Conservation (phyloP, 2,888 invertebrate species). For the Folsomia candida region DNA sequence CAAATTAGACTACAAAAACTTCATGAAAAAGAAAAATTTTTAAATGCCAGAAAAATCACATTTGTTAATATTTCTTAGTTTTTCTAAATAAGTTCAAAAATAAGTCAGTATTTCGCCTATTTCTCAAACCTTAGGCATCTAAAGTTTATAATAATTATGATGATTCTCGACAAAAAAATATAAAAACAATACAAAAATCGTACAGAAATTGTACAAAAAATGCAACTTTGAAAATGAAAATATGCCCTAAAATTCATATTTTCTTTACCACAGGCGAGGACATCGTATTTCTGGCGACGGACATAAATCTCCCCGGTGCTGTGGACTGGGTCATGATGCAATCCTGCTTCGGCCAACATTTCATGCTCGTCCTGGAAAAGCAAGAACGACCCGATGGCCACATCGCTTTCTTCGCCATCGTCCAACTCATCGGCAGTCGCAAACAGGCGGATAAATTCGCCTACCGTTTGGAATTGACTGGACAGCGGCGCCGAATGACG, state of each 20-base stretch:
- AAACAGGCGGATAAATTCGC: slow-evolving; percentile 99
- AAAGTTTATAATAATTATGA: too few species aligned
- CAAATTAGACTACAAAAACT: too few species aligned
- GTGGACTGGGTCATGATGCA: slow-evolving; percentile 99
- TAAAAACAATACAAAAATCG: too few species aligned
- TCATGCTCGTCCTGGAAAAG: slow-evolving; percentile 98
- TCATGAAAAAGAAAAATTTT: too few species aligned
- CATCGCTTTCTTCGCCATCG: slow-evolving; percentile 96
- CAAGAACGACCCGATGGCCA: slow-evolving; percentile 97
- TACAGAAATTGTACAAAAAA: too few species aligned
- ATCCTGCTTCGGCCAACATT: slow-evolving; percentile 97
- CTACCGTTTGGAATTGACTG: slow-evolving; percentile 92
- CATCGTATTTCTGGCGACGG: slow-evolving; percentile 98
- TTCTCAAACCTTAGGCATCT: too few species aligned
- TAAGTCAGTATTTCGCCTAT: too few species aligned
- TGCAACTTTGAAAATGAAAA: neutral
- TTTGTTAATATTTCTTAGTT: too few species aligned
- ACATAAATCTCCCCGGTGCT: slow-evolving; percentile 97
- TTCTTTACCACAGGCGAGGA: slow-evolving; percentile 71
- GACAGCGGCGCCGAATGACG: slow-evolving; percentile 86
- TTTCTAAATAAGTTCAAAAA: too few species aligned
- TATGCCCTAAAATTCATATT: too few species aligned
- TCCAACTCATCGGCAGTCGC: slow-evolving; percentile 95
- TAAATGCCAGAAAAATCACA: too few species aligned
- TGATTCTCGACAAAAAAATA: slow-evolving; percentile 13